Evolutionary conservation across 1,140 invertebrate genomes (phyloP).

Genomic region (Tetraneura akinire): DNA sequence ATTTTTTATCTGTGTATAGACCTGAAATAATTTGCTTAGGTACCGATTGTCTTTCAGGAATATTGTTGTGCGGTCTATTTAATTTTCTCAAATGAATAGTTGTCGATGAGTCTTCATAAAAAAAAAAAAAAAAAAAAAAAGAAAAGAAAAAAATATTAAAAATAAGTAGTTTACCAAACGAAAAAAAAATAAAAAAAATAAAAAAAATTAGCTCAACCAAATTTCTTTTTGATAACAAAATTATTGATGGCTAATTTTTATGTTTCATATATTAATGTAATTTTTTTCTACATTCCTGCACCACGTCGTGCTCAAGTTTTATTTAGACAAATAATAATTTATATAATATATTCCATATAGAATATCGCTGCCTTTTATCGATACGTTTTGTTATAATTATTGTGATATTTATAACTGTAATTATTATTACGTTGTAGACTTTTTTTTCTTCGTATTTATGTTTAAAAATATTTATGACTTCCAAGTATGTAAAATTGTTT

Average conservation of each 20-base stretch:
- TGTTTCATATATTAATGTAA: background rate
- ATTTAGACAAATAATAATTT: conserved; percentile 30
- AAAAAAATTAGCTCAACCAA: conserved; percentile 25
- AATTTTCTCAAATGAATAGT: background rate
- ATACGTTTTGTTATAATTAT: conserved; percentile 35
- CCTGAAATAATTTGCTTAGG: conserved; percentile 8
- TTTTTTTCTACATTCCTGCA: conserved; percentile 44
- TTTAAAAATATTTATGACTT: conserved; percentile 28
- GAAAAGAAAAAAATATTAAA: no score
- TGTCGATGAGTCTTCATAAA: background rate
- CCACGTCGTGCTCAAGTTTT: conserved; percentile 29
- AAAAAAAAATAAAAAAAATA: background rate
- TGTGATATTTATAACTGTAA: conserved; percentile 22
- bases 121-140: background rate
- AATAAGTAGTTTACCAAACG: no score
- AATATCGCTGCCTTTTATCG: conserved; percentile 41
- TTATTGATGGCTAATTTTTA: background rate
- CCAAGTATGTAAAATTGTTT: background rate
- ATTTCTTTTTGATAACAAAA: background rate
- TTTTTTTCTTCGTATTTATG: conserved; percentile 26
- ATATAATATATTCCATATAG: conserved; percentile 27
- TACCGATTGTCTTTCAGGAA: conserved; percentile 15
- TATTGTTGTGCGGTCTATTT: background rate
- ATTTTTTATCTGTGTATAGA: background rate
- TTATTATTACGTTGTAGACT: conserved; percentile 24